These are phyloP conservation scores for Lypha dubia DNA, from an alignment of 2,888 invertebrate species.

Conservation along the genomic window DNA sequence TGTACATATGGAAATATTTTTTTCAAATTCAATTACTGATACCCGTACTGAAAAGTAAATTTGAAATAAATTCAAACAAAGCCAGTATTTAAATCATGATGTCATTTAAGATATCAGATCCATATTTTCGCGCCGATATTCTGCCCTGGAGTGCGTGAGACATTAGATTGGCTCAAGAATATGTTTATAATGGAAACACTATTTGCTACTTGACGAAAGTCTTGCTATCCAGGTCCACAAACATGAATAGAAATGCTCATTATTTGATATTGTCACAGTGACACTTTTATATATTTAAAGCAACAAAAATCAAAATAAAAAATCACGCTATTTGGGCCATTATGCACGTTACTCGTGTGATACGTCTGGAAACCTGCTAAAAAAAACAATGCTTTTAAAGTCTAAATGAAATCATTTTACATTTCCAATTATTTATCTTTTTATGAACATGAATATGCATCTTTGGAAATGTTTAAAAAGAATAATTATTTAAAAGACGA, in stretches of 20 bases:
- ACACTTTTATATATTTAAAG: not conserved
- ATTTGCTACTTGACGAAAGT: too few relatives aligned
- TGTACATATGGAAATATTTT: constrained; percentile 39
- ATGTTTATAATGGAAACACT: too few relatives aligned
- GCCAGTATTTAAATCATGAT: not conserved
- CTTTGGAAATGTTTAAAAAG: constrained; percentile 52
- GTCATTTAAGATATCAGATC: not conserved
- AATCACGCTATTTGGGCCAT: not conserved
- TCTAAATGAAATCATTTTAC: constrained; percentile 60
- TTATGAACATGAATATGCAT: constrained; percentile 49
- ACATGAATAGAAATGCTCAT: not conserved
- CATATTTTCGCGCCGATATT: too few relatives aligned
- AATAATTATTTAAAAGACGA: constrained; percentile 55
- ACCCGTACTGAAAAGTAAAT: not conserved
- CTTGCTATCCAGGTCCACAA: too few relatives aligned
- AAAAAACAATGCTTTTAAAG: not conserved
- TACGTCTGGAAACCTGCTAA: not conserved
- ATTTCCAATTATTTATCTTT: constrained; percentile 55
- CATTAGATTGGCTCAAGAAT: too few relatives aligned
- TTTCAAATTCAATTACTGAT: not conserved
- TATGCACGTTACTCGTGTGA: not conserved
- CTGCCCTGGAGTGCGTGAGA: too few relatives aligned
- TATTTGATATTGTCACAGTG: not conserved
- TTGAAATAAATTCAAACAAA: not conserved
- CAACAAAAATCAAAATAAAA: not conserved